Evolutionary conservation across 2,888 invertebrate species (phyloP).

Genomic region (Tenthredo scrophulariae): DNA sequence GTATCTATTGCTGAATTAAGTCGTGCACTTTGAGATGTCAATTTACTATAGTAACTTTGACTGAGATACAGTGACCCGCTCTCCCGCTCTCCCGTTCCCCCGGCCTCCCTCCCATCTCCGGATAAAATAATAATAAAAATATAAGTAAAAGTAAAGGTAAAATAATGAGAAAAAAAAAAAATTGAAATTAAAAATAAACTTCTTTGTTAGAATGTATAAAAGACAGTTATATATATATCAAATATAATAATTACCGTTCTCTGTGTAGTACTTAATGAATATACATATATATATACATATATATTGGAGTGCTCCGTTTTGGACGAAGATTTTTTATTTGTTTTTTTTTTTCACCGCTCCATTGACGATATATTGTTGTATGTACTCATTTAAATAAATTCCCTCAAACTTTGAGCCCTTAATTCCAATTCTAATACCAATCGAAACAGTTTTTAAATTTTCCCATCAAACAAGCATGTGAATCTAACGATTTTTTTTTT

Average conservation of each 20-base stretch:
- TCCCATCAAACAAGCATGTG: too few species aligned
- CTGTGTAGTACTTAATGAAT: slow-evolving; percentile 65
- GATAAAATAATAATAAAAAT: neutral
- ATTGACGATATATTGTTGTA: too few species aligned
- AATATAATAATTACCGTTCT: slow-evolving; percentile 62
- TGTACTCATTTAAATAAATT: too few species aligned
- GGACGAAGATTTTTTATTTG: too few species aligned
- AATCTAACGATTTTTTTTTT: too few species aligned
- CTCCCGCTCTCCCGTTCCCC: too few species aligned
- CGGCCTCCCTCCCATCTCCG: slow-evolving; percentile 23
- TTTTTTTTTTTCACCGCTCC: too few species aligned
- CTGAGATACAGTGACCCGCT: slow-evolving; percentile 64
- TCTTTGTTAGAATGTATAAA: slow-evolving; percentile 53
- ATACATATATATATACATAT: slow-evolving; percentile 16
- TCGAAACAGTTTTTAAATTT: too few species aligned
- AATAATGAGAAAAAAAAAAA: slow-evolving; percentile 13
- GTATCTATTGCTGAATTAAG: slow-evolving; percentile 46
- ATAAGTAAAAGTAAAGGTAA: slow-evolving; percentile 31
- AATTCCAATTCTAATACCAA: too few species aligned
- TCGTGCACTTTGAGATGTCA: slow-evolving; percentile 62
- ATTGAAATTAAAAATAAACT: slow-evolving; percentile 7
- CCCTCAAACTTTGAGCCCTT: too few species aligned
- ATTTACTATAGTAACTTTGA: slow-evolving; percentile 67
- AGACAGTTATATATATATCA: slow-evolving; percentile 62
- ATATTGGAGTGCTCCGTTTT: too few species aligned